Evolutionary conservation across 2,888 invertebrate genomes (phyloP).

Genomic region (Leptopterna dolabrata): DNA sequence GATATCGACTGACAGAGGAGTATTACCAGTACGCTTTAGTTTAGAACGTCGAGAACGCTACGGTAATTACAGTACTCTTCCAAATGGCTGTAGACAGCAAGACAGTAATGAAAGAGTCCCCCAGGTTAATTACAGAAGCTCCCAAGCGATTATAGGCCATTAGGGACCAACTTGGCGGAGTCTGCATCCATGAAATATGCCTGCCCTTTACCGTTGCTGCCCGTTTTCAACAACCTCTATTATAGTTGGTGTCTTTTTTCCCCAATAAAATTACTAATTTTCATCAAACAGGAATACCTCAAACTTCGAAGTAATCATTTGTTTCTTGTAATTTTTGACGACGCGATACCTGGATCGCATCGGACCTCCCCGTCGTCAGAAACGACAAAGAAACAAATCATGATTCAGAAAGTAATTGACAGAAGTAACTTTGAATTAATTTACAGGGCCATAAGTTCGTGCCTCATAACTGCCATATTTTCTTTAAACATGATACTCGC

Average conservation of each 20-base stretch:
- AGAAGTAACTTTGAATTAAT: background rate
- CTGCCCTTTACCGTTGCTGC: background rate
- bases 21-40: too few relatives aligned
- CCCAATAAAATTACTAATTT: background rate
- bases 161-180: background rate
- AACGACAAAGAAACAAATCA: background rate
- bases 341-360: too few relatives aligned
- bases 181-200: background rate
- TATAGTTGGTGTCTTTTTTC: background rate
- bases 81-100: background rate
- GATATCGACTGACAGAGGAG: too few relatives aligned
- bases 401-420: too few relatives aligned
- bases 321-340: too few relatives aligned
- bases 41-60: background rate
- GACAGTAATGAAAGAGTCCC: background rate
- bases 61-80: background rate
- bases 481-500: background rate
- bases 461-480: background rate
- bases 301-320: background rate
- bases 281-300: background rate
- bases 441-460: background rate
- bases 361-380: too few relatives aligned
- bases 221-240: background rate
- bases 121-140: background rate
- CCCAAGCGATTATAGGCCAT: background rate